phyloP scores from a whole-genome alignment of 2,113 vertebrate species.

The Hydropotes inermis region DNA sequence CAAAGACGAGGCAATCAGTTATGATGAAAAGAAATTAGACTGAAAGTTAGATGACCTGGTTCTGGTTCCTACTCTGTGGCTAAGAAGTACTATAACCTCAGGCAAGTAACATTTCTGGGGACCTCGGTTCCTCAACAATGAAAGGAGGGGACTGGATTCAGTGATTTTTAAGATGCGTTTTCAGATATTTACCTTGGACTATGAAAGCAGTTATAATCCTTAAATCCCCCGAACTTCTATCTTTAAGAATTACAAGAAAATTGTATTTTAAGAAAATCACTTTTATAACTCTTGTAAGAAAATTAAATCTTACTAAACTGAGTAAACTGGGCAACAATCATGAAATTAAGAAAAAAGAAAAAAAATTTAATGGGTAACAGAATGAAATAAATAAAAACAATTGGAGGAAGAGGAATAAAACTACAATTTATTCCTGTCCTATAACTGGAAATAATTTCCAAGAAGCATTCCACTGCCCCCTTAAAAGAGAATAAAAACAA shows the following conservation, averaged over 20 bases:
- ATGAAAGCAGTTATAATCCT: background rate
- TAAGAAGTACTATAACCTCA: background rate
- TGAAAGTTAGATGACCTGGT: background rate
- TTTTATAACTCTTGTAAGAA: background rate
- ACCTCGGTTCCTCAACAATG: background rate
- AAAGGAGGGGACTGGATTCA: background rate
- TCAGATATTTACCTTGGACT: background rate
- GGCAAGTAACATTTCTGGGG: background rate
- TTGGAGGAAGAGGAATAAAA: background rate
- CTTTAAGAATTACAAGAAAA: background rate
- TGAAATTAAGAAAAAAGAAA: background rate
- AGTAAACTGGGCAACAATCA: background rate
- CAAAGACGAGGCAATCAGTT: background rate
- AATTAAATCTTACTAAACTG: background rate
- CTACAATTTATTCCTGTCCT: background rate
- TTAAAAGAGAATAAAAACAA: background rate
- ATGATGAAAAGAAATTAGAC: background rate
- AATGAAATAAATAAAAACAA: conserved; percentile 14
- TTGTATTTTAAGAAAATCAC: background rate
- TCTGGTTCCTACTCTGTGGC: background rate
- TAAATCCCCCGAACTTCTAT: background rate
- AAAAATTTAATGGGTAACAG: fast-evolving
- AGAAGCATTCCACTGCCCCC: background rate
- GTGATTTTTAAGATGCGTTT: background rate
- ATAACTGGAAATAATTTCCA: conserved; percentile 12